These are phyloP conservation scores for Macropus fuliginosus DNA, from an alignment of 2,797 vertebrate species.

Conservation along the genomic window DNA sequence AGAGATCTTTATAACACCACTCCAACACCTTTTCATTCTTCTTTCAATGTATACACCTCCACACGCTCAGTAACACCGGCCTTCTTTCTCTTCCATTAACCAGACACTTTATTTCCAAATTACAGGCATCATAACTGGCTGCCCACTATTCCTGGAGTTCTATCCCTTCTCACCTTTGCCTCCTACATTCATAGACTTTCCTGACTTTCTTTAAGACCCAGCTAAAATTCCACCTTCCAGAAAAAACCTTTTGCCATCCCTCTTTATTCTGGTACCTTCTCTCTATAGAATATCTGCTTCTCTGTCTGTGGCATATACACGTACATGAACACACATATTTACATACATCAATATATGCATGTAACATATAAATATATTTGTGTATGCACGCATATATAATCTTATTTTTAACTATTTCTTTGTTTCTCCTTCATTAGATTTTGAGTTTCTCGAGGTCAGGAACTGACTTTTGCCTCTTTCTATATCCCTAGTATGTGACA, in stretches of 20 bases:
- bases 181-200: neutral
- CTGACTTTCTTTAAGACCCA: neutral
- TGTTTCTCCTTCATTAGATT: neutral
- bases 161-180: neutral
- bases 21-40: neutral
- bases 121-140: neutral
- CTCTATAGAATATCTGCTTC: neutral
- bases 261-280: neutral
- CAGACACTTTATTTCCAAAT: neutral
- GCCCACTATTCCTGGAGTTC: neutral
- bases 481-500: neutral
- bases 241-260: neutral
- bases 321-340: neutral
- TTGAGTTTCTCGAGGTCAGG: neutral
- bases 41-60: neutral
- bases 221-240: neutral
- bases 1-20: neutral
- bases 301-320: neutral
- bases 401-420: neutral
- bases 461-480: neutral
- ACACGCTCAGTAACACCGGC: neutral
- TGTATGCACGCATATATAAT: neutral
- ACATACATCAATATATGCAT: neutral
- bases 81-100: neutral
- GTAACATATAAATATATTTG: too few species aligned